These are phyloP conservation scores for Sialia sialis DNA, from an alignment of 2,113 vertebrate genomes.

Conservation along the genomic window DNA sequence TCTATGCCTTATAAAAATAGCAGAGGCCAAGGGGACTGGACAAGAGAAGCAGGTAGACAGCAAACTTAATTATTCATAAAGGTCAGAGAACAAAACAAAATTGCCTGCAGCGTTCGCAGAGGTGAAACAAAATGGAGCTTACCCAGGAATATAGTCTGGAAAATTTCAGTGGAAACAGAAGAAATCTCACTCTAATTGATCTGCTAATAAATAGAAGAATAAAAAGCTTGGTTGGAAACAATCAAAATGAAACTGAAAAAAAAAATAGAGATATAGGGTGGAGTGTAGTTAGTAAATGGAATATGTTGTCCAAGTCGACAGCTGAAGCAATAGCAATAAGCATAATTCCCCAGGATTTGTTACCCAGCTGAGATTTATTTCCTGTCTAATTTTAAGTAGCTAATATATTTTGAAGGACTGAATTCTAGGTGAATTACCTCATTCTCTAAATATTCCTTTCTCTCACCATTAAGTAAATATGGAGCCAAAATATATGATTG, in stretches of 20 bases:
- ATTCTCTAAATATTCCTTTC: background rate
- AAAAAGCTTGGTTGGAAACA: background rate
- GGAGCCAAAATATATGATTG: background rate
- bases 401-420: background rate
- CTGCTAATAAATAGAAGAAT: background rate
- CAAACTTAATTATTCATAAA: constrained; percentile 61
- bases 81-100: constrained; percentile 52
- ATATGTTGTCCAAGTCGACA: background rate
- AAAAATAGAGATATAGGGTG: background rate
- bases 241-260: background rate
- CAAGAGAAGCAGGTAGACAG: background rate
- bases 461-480: background rate
- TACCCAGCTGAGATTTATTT: background rate
- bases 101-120: background rate
- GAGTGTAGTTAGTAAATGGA: background rate
- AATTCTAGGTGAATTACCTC: background rate
- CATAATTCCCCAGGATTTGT: background rate
- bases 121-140: background rate
- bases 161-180: background rate
- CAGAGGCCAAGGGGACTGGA: background rate
- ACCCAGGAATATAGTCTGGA: background rate
- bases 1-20: background rate
- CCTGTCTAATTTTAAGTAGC: background rate
- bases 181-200: background rate
- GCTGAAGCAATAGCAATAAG: background rate